A percentile compares a stretch with the other conserved stretches of the same genome.
Evolutionary conservation across 2,888 invertebrate genomes (phyloP).

Genomic region (Rutpela maculata): DNA sequence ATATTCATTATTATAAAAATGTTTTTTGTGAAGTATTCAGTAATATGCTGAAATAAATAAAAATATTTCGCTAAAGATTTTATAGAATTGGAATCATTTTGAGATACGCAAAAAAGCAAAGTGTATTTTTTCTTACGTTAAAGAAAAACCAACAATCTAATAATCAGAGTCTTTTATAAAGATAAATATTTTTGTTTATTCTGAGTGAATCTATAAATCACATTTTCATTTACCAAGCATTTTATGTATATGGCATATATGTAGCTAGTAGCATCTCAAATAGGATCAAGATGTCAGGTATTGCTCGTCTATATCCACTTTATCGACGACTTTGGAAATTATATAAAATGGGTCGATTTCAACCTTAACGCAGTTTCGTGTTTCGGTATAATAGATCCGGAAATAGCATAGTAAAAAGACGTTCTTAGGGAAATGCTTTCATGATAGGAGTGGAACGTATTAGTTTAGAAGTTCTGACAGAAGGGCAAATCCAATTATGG

Average conservation of each 20-base stretch:
- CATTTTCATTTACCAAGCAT: not conserved
- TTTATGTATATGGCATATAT: not conserved
- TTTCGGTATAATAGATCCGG: constrained; percentile 39
- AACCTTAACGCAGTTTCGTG: constrained; percentile 43
- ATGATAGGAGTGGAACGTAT: constrained; percentile 8
- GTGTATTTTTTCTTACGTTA: too few species aligned
- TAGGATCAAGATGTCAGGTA: constrained; percentile 13
- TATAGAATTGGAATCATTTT: too few species aligned
- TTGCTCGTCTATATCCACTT: not conserved
- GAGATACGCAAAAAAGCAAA: too few species aligned
- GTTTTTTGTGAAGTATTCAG: too few species aligned
- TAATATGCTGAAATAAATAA: too few species aligned
- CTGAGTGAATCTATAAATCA: not conserved
- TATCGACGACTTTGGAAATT: constrained; percentile 12
- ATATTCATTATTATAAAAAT: too few species aligned
- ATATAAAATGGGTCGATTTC: constrained; percentile 17
- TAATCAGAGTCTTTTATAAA: too few species aligned
- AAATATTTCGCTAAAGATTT: too few species aligned
- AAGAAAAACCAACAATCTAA: too few species aligned
- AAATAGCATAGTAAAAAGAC: constrained; percentile 37
- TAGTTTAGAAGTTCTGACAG: not conserved
- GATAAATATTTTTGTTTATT: too few species aligned
- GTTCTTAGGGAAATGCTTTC: constrained; percentile 25
- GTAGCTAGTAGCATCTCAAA: not conserved
- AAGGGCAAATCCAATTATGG: not conserved